Evolutionary conservation across 1,140 invertebrate species (phyloP).

Genomic region (Eurosta solidaginis): DNA sequence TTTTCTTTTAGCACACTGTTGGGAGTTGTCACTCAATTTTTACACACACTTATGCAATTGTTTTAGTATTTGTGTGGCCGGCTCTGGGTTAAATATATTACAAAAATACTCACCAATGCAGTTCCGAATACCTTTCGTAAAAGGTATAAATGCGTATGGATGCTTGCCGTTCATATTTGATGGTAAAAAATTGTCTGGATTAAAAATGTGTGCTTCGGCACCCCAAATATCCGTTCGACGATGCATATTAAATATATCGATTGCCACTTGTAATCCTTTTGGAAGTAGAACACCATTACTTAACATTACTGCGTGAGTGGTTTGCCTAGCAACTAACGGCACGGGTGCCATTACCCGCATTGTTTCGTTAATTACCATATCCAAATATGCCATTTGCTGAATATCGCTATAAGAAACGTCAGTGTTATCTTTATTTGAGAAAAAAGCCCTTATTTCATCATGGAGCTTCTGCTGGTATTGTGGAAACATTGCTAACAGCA

Average conservation of each 20-base stretch:
- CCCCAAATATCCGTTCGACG: constrained; percentile 42
- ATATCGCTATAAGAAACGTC: constrained; percentile 63
- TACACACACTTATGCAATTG: too few relatives aligned
- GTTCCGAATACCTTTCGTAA: constrained; percentile 45
- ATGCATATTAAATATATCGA: constrained; percentile 43
- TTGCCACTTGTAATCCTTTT: constrained; percentile 37
- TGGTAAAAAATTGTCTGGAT: constrained; percentile 49
- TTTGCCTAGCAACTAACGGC: constrained; percentile 38
- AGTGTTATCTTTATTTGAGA: constrained; percentile 58
- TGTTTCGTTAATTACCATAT: constrained; percentile 68
- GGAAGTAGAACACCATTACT: constrained; percentile 40
- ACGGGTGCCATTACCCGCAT: constrained; percentile 59
- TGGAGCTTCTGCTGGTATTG: constrained; percentile 63
- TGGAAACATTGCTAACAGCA: constrained; percentile 54
- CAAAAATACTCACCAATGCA: constrained; percentile 41
- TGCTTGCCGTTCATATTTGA: constrained; percentile 39
- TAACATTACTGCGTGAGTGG: constrained; percentile 35
- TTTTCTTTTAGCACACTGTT: too few relatives aligned
- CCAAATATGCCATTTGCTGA: constrained; percentile 67
- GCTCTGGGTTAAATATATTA: too few relatives aligned
- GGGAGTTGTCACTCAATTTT: too few relatives aligned
- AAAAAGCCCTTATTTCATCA: constrained; percentile 66
- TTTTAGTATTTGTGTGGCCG: too few relatives aligned
- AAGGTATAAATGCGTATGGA: constrained; percentile 47
- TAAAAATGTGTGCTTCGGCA: constrained; percentile 43